These are phyloP conservation scores for Tanytarsus gracilentus DNA, from an alignment of 2,888 invertebrate genomes.

Conservation along the genomic window DNA sequence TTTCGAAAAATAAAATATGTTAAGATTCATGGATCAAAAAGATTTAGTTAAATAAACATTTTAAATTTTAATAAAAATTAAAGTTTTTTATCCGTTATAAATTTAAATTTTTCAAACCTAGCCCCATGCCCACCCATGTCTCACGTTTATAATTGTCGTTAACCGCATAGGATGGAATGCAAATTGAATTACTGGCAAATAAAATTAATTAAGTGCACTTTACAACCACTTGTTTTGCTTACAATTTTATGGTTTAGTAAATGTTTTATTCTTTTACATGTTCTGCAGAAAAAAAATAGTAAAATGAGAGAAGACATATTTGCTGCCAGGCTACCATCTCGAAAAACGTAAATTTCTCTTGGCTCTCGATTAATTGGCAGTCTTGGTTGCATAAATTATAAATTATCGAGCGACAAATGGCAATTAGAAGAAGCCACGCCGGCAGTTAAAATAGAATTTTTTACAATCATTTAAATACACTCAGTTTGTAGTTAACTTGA, in stretches of 20 bases:
- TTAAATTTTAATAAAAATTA: too few relatives aligned
- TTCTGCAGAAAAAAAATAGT: background rate
- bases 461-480: too few relatives aligned
- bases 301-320: background rate
- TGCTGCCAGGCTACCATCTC: constrained; percentile 7
- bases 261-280: constrained; percentile 8
- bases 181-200: constrained; percentile 17
- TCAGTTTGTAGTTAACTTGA: background rate
- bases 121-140: too few relatives aligned
- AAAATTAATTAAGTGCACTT: constrained; percentile 15
- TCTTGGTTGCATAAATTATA: constrained; percentile 17
- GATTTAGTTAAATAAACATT: too few relatives aligned
- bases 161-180: background rate
- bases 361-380: too few relatives aligned
- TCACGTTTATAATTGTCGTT: background rate
- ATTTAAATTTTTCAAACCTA: too few relatives aligned
- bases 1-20: too few relatives aligned
- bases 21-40: too few relatives aligned
- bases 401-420: constrained; percentile 15
- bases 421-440: background rate
- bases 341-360: too few relatives aligned
- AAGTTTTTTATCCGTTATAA: too few relatives aligned
- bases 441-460: too few relatives aligned
- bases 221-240: background rate
- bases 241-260: background rate